Percentiles rank a stretch among this genome's conserved stretches.
Evolutionary conservation across 2,113 vertebrate genomes (phyloP).

Genomic region (Heloderma charlesbogerti): DNA sequence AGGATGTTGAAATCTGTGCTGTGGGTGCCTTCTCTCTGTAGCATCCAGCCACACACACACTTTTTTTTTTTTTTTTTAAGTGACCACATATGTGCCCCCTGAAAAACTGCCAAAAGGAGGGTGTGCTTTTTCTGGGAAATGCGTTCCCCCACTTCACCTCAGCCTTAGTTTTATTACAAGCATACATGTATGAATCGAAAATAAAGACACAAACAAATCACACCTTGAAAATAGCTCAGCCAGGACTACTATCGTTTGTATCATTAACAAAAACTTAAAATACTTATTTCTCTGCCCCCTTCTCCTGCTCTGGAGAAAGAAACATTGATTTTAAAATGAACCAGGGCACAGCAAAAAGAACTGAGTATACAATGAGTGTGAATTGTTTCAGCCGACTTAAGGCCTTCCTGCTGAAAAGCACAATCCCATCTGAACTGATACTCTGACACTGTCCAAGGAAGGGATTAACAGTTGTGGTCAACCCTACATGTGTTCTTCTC

Average conservation of each 20-base stretch:
- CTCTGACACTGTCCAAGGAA: background rate
- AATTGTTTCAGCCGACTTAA: background rate
- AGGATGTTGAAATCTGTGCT: background rate
- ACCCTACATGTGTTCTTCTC: background rate
- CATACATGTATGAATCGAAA: background rate
- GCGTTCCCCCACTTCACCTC: too few species aligned
- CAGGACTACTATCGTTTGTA: background rate
- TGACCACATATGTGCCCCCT: background rate
- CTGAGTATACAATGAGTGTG: background rate
- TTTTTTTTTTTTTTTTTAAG: too few species aligned
- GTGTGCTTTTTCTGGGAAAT: background rate
- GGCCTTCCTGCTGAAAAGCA: background rate
- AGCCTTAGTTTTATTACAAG: background rate
- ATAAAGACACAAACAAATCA: background rate
- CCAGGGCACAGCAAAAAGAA: background rate
- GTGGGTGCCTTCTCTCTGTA: background rate
- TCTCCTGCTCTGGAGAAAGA: background rate
- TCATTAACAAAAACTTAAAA: background rate
- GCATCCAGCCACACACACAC: background rate
- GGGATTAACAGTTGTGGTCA: background rate
- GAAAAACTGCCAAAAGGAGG: background rate
- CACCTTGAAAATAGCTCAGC: background rate
- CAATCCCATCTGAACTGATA: slow-evolving; percentile 12
- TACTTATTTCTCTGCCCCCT: background rate
- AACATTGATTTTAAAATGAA: background rate